phyloP scores from a whole-genome alignment of 2,888 invertebrate genomes.

The Neria commutata region DNA sequence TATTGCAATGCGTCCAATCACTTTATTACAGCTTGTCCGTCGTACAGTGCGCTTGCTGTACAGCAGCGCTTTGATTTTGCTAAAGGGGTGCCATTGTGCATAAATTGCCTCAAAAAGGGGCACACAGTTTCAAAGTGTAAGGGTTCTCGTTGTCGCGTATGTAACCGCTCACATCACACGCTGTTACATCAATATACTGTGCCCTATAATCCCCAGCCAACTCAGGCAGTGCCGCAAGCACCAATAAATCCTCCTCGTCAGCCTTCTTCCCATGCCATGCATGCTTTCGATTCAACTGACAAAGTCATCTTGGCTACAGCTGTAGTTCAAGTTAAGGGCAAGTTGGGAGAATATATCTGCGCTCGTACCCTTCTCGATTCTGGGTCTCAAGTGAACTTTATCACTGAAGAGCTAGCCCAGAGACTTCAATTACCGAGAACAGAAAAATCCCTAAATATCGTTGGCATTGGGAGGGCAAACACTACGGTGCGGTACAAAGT shows the following conservation, averaged over 20 bases:
- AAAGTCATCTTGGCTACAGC: constrained; percentile 4
- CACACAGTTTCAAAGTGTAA: not conserved
- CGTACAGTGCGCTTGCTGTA: too few relatives aligned
- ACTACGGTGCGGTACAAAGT: not conserved
- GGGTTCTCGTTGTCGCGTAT: not conserved
- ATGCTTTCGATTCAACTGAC: too few relatives aligned
- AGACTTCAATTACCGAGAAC: not conserved
- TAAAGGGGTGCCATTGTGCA: not conserved
- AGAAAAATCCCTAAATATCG: not conserved
- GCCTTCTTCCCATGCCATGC: too few relatives aligned
- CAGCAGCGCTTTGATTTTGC: too few relatives aligned
- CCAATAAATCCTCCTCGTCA: not conserved
- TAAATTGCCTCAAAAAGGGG: not conserved
- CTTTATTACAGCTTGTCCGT: constrained; percentile 1
- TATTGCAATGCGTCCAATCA: too few relatives aligned
- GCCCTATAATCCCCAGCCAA: not conserved
- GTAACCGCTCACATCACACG: not conserved
- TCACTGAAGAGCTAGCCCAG: constrained; percentile 12
- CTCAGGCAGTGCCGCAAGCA: not conserved
- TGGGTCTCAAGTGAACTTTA: constrained; percentile 13
- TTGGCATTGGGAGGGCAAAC: not conserved
- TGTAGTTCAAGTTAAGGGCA: not conserved
- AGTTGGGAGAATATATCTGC: not conserved
- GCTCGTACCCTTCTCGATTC: constrained; percentile 14
- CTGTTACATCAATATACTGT: not conserved